A percentile compares a stretch with the other conserved stretches of the same genome.
Evolutionary conservation across 2,113 vertebrate genomes (phyloP).

Genomic region (Telmatochromis sp.): DNA sequence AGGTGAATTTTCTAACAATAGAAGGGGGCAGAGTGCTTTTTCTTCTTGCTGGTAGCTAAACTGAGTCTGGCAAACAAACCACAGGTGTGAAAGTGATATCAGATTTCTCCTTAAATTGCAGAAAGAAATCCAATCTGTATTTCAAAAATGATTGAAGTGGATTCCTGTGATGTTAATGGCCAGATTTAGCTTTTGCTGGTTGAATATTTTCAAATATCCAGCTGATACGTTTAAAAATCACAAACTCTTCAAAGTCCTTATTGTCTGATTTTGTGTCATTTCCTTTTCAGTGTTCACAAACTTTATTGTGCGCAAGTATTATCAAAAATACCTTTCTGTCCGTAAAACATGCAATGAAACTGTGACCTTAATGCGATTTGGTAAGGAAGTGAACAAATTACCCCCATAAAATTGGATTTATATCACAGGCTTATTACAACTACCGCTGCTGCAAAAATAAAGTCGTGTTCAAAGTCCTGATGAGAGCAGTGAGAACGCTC

Average conservation of each 20-base stretch:
- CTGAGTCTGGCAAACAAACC: background rate
- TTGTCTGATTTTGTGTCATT: background rate
- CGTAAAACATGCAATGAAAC: background rate
- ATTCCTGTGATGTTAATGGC: background rate
- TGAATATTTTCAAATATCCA: background rate
- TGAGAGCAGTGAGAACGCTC: background rate
- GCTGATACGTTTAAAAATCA: background rate
- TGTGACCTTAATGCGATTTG: background rate
- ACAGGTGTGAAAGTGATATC: background rate
- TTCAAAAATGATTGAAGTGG: background rate
- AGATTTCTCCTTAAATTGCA: background rate
- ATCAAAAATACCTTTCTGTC: background rate
- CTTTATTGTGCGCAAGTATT: background rate
- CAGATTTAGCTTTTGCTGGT: background rate
- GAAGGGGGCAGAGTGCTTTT: background rate
- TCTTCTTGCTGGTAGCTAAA: background rate
- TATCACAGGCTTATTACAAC: background rate
- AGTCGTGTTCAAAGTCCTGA: background rate
- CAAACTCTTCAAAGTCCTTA: background rate
- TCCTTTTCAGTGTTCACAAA: background rate
- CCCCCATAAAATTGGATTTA: constrained; percentile 5
- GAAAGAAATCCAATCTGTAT: background rate
- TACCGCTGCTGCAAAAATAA: constrained; percentile 1
- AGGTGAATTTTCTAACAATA: background rate
- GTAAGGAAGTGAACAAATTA: background rate